A percentile compares a stretch with the other conserved stretches of the same genome.
phyloP scores from a whole-genome alignment of 2,888 invertebrate genomes.

The Dorcus parallelipipedus region DNA sequence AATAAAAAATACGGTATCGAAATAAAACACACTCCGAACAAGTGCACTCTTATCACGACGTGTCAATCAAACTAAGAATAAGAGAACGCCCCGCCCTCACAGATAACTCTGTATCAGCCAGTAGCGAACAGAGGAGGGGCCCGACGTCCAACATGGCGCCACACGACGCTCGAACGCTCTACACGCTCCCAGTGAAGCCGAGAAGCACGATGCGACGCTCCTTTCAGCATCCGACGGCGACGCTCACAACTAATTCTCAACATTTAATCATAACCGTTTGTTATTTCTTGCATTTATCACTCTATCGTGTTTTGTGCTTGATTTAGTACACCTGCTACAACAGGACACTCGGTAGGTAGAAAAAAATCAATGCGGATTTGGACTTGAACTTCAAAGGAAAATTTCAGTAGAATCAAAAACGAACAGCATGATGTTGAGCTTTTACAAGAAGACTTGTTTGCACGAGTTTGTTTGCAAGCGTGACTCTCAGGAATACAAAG shows the following conservation, averaged over 20 bases:
- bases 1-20: constrained; percentile 27
- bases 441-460: too few relatives aligned
- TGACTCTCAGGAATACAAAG: too few relatives aligned
- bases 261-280: neutral
- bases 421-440: too few relatives aligned
- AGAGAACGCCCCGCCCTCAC: constrained; percentile 28
- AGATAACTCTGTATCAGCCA: constrained; percentile 28
- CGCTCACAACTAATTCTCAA: neutral
- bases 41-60: constrained; percentile 35
- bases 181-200: constrained; percentile 19
- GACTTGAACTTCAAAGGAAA: too few relatives aligned
- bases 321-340: neutral
- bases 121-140: constrained; percentile 36
- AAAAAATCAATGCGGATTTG: too few relatives aligned
- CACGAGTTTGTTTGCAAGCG: too few relatives aligned
- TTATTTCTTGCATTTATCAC: neutral
- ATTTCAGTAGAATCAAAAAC: too few relatives aligned
- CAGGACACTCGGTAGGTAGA: neutral
- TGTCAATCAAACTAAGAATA: constrained; percentile 42
- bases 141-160: constrained; percentile 44
- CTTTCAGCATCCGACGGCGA: constrained; percentile 17
- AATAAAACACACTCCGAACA: constrained; percentile 36
- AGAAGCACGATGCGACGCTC: constrained; percentile 9
- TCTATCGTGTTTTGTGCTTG: neutral
- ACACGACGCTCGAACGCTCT: constrained; percentile 29